phyloP scores from a whole-genome alignment of 2,113 vertebrate genomes.

The Macheiramphus alcinus region DNA sequence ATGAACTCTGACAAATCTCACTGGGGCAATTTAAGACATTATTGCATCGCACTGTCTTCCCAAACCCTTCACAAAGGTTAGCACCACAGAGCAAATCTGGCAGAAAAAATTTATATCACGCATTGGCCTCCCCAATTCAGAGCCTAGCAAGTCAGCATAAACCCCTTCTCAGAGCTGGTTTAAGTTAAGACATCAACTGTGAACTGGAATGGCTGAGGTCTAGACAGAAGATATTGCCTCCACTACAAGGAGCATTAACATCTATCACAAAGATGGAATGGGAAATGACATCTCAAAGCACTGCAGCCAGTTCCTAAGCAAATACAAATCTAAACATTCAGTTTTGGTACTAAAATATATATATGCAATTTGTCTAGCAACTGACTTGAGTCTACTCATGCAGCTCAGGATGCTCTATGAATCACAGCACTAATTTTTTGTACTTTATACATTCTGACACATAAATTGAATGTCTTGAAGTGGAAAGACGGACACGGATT shows the following conservation, averaged over 20 bases:
- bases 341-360: neutral
- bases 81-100: neutral
- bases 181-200: neutral
- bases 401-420: neutral
- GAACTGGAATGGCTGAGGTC: neutral
- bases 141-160: neutral
- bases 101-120: neutral
- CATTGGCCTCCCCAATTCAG: neutral
- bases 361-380: neutral
- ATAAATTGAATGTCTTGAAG: neutral
- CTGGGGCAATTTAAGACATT: neutral
- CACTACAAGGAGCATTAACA: neutral
- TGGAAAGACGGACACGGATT: neutral
- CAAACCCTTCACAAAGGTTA: neutral
- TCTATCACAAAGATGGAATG: neutral
- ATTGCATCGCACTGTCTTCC: neutral
- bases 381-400: neutral
- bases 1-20: constrained; percentile 36
- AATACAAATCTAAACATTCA: neutral
- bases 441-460: neutral
- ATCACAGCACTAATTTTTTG: neutral
- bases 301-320: neutral
- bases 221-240: neutral
- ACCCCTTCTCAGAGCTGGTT: neutral
- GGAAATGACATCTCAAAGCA: neutral